Base-by-base conservation (phyloP, 2,888 invertebrate species). In the Chrysolina americana region DNA sequence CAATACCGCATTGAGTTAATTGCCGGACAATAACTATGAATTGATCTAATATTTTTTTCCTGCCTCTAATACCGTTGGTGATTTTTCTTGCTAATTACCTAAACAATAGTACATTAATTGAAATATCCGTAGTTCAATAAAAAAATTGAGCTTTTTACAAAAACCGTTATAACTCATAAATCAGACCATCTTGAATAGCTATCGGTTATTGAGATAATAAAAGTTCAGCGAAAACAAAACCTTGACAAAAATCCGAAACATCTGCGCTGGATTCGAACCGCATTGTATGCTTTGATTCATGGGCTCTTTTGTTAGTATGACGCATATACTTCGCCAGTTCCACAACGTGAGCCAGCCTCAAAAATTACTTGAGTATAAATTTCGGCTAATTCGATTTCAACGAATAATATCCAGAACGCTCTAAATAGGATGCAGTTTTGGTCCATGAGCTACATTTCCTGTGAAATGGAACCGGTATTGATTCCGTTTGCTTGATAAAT, bases 161-260 rank as follows among this genome's bases (percentile, higher is more conserved):
- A 15, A 44, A 44, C 9, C n/a, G 19, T 0, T 36, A n/a, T 13
- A 15, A 36, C 10, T 36, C 59, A 59, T 36, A 59, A 59, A 59
- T 59, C 59, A 59, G 28, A 15, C n/a, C 28, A 6, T 28, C n/a
- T 59, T 59, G 59, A 59, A 59, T 11, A 15, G 66, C 36, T 3
- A 11, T 50, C 41, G 36, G 13, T 47, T 19, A 50, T 36, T 13
- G 47, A 66, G 66, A 66, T 36, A 47, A 66, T 53, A 17, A 48
- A 66, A 50, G 41, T 66, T 50, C 50, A n/a, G 66, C 36, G 41
- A 19, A 50, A 66, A 48, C 28, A 66, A 66, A 66, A 50, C 50
- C 66, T 50, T 28, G 66, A 66, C 15, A 59, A 59, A 59, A 59
- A 59, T 59, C 59, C 8, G n/a, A n/a, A 59, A 59, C 59, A 28